These are phyloP conservation scores for Fistularia commersonii DNA, from an alignment of 2,797 vertebrate genomes.

Conservation along the genomic window DNA sequence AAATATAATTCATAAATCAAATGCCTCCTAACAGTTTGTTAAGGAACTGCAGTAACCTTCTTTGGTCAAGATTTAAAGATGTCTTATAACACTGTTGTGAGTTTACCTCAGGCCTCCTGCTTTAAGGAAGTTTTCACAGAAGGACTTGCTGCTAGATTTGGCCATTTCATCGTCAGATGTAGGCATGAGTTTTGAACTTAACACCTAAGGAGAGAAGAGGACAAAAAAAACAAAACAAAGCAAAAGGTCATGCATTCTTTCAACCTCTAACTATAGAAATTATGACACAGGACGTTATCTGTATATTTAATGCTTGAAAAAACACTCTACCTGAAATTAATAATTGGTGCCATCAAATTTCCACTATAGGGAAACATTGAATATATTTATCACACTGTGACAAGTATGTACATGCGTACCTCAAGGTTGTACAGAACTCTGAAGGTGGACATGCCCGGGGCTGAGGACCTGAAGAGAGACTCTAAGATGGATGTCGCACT, in stretches of 20 bases:
- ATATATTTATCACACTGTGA: no score
- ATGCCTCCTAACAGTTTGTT: no score
- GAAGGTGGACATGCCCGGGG: conserved; percentile 98
- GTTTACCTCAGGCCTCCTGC: conserved; percentile 93
- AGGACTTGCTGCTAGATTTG: conserved; percentile 97
- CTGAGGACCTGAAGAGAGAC: conserved; percentile 93
- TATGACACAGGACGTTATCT: no score
- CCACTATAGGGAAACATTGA: no score
- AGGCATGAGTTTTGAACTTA: conserved; percentile 99
- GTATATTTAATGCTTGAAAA: no score
- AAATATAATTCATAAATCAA: no score
- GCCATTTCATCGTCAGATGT: conserved; percentile 99
- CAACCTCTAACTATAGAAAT: no score
- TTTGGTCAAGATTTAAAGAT: background rate
- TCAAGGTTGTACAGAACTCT: conserved; percentile 98
- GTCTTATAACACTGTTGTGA: background rate
- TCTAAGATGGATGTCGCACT: conserved; percentile 96
- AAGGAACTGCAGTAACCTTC: background rate
- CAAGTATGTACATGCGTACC: conserved; percentile 62
- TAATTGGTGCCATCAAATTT: no score
- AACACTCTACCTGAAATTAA: no score
- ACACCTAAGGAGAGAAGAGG: conserved; percentile 73
- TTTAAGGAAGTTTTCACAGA: conserved; percentile 98
- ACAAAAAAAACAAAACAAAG: background rate
- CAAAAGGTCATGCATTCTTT: no score